phyloP scores from a whole-genome alignment of 2,888 invertebrate genomes.

The Agrochola lychnidis region DNA sequence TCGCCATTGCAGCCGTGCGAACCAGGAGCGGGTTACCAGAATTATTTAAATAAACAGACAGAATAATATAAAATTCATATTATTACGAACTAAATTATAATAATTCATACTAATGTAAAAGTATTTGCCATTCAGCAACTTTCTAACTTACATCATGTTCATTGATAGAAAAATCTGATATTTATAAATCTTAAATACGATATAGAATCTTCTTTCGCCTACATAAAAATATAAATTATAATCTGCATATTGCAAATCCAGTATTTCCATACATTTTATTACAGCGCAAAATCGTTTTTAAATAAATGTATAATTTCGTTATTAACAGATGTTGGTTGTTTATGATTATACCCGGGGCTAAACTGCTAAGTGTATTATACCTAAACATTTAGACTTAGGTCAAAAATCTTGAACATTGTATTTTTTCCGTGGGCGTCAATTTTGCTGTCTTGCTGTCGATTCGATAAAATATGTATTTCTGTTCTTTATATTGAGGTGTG shows the following conservation, averaged over 20 bases:
- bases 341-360: slow-evolving; percentile 60
- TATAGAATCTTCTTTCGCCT: slow-evolving; percentile 25
- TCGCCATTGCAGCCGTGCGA: not conserved
- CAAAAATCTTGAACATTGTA: slow-evolving; percentile 30
- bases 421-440: slow-evolving; percentile 48
- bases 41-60: not conserved
- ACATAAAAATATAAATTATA: slow-evolving; percentile 35
- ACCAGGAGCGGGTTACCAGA: no score
- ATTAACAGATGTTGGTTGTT: slow-evolving; percentile 53
- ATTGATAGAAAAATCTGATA: slow-evolving; percentile 18
- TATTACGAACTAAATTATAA: not conserved
- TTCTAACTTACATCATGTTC: not conserved
- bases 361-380: slow-evolving; percentile 40
- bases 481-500: slow-evolving; percentile 42
- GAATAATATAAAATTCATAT: not conserved
- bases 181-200: not conserved
- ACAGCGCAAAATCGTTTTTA: slow-evolving; percentile 43
- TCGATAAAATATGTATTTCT: slow-evolving; percentile 41
- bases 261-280: slow-evolving; percentile 52
- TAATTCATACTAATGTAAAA: not conserved
- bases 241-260: slow-evolving; percentile 43
- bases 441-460: slow-evolving; percentile 22
- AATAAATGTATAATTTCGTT: slow-evolving; percentile 61
- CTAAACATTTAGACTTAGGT: slow-evolving; percentile 29
- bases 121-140: not conserved